phyloP scores from a whole-genome alignment of 2,113 vertebrate genomes.

The Dryoscopus gambensis region DNA sequence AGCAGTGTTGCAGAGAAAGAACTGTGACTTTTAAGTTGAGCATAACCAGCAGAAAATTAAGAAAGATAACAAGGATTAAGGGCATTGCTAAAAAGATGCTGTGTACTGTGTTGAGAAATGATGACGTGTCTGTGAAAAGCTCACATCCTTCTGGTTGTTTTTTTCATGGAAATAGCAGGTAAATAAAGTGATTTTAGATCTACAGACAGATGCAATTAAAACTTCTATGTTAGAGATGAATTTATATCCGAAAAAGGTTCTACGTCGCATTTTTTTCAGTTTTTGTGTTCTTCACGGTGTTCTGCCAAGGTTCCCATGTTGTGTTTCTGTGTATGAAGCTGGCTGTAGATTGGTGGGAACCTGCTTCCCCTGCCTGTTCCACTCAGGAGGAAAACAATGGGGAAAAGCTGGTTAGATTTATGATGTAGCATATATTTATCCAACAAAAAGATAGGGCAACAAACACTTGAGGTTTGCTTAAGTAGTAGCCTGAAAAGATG shows the following conservation, averaged over 20 bases:
- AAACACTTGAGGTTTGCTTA: neutral
- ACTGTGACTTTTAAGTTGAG: neutral
- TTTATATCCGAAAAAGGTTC: neutral
- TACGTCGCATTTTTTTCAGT: neutral
- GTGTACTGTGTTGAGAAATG: neutral
- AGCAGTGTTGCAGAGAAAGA: neutral
- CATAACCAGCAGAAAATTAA: neutral
- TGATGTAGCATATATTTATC: rapidly evolving
- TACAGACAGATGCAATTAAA: neutral
- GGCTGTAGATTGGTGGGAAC: neutral
- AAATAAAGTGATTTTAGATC: neutral
- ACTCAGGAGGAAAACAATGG: neutral
- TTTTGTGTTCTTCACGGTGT: neutral
- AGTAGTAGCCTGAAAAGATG: neutral
- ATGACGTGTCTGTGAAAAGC: neutral
- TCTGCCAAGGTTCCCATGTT: rapidly evolving
- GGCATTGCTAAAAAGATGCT: neutral
- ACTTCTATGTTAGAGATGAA: neutral
- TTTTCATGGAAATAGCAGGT: neutral
- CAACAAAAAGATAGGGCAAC: neutral
- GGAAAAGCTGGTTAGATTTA: neutral
- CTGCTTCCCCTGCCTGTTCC: neutral
- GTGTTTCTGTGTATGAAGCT: neutral
- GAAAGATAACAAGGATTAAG: neutral
- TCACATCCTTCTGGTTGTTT: neutral